Percentiles rank a stretch among this genome's conserved stretches.
Conservation (phyloP, 1,140 invertebrate genomes). For the Drosophila mojavensis region DNA sequence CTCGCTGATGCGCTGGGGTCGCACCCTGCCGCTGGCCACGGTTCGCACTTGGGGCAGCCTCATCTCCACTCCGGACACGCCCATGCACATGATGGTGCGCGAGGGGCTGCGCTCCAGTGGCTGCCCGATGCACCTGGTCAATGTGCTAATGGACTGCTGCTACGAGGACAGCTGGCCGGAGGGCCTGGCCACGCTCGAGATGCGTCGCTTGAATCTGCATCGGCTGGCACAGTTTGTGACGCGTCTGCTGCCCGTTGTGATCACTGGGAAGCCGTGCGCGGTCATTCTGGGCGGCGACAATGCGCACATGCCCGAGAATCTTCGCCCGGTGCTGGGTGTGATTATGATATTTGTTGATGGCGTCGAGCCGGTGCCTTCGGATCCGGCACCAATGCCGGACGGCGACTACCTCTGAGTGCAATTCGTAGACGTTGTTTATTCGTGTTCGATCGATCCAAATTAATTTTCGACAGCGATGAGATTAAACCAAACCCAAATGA, state of each 20-base stretch:
- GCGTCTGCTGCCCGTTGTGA: conserved; percentile 34
- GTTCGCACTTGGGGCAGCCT: conserved; percentile 59
- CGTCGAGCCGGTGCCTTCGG: conserved; percentile 42
- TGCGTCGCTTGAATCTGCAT: conserved; percentile 47
- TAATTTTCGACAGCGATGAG: background rate
- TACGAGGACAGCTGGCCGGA: conserved; percentile 66
- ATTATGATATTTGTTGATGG: conserved; percentile 64
- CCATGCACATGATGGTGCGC: conserved; percentile 53
- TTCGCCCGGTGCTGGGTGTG: conserved; percentile 45
- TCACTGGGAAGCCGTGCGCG: conserved; percentile 47
- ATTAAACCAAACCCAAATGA: background rate
- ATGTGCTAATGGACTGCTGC: conserved; percentile 54
- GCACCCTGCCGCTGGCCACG: conserved; percentile 26
- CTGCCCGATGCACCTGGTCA: conserved; percentile 63
- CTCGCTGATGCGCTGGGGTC: conserved; percentile 60
- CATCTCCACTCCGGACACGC: conserved; percentile 58
- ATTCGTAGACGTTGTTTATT: conserved; percentile 8
- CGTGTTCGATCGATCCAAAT: conserved; percentile 32
- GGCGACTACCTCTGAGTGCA: conserved; percentile 16
- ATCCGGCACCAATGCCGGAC: conserved; percentile 13
- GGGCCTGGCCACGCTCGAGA: conserved; percentile 48
- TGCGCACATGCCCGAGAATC: conserved; percentile 59
- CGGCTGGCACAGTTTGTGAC: conserved; percentile 43
- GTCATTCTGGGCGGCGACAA: conserved; percentile 55
- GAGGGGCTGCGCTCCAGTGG: conserved; percentile 44